Base-by-base conservation (phyloP, 2,113 vertebrate genomes). In the Albula glossodonta region DNA sequence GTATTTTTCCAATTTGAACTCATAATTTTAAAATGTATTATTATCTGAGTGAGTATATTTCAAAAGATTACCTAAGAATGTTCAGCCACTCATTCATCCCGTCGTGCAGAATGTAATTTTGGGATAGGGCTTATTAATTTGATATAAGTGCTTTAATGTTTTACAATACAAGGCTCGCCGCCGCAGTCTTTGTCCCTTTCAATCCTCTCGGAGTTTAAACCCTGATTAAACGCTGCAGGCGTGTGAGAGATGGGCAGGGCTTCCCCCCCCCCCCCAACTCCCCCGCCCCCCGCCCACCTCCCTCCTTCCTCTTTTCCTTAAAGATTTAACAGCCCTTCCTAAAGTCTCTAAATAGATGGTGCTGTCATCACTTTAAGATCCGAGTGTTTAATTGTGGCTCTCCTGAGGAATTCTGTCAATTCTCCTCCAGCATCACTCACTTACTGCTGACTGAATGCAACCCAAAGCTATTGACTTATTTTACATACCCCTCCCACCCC, bases 381-480 rank as follows among this genome's bases (percentile, higher is more conserved):
- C 52, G 83, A 86, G 84, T 84, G 81, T 82, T 90, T 53, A 60
- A 86, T 84, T 87, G 82, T 85, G 89, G 81, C 81, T 91, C 91
- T 93, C 91, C 89, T 87, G 88, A 91, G 91, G 56, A 88, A 87
- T 88, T 84, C 66, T 92, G 90, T 89, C 90, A 86, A 86, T 86
- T 82, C 88, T 88, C n/a, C 77, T 74, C 82, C 82, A 56, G 86
- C 85, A 81, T 91, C 87, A 56, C 83, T 92, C 88, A 74, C 92
- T 92, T 91, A 81, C 86, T 78, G 89, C 51, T 0, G 60, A 90
- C 85, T 88, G 86, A 87, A 90, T 89, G 84, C 78, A 78, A 89
- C 89, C 87, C 87, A 89, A 88, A 77, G 53, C 83, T 87, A 87
- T 87, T 87, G 89, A 87, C 85, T 88, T 87, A 85, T 91, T 89